phyloP scores from a whole-genome alignment of 2,113 vertebrate genomes.

The Calidris pugnax region DNA sequence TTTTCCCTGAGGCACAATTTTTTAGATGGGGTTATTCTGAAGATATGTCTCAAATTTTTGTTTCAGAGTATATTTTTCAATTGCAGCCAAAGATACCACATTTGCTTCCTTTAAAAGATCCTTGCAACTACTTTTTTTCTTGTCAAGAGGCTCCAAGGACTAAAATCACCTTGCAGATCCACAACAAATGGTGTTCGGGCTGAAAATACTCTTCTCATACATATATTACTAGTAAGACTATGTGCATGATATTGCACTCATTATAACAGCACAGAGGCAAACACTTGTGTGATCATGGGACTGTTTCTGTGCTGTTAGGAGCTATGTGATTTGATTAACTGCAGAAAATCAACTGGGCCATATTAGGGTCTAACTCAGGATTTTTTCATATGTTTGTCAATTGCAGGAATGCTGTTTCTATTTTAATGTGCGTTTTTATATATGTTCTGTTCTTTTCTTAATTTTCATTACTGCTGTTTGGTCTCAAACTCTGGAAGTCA shows the following conservation, averaged over 20 bases:
- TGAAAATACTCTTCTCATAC: neutral
- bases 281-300: neutral
- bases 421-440: neutral
- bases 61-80: neutral
- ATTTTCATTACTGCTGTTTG: neutral
- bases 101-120: neutral
- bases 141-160: neutral
- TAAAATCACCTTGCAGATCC: neutral
- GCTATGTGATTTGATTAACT: neutral
- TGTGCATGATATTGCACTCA: neutral
- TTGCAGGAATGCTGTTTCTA: neutral
- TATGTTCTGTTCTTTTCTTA: neutral
- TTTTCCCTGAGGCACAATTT: neutral
- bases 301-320: neutral
- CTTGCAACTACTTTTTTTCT: accelerated
- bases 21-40: neutral
- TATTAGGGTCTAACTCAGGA: neutral
- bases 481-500: neutral
- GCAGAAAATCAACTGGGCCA: neutral
- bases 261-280: neutral
- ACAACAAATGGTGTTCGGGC: neutral
- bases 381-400: neutral
- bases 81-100: neutral
- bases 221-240: neutral
- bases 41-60: neutral